Conservation (phyloP, 2,888 invertebrate species). For the Taenaris catops region DNA sequence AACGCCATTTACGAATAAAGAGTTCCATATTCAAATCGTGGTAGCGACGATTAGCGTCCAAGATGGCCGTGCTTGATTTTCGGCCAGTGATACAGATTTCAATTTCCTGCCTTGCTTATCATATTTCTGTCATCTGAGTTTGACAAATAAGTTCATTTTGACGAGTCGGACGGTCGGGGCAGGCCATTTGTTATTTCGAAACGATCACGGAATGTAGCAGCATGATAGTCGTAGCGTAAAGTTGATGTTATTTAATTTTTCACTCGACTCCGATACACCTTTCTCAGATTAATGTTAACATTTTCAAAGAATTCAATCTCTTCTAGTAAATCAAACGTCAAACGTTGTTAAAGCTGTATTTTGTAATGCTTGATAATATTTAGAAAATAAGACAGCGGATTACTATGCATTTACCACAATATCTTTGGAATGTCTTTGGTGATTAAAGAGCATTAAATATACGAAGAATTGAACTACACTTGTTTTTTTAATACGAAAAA, state of each 20-base stretch:
- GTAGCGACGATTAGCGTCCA: slow-evolving; percentile 65
- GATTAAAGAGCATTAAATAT: no score
- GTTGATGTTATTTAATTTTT: slow-evolving; percentile 6
- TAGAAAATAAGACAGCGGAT: no score
- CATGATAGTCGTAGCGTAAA: slow-evolving; percentile 8
- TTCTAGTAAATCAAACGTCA: no score
- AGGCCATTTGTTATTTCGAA: slow-evolving; percentile 18
- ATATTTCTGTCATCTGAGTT: slow-evolving; percentile 61
- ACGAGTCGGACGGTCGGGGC: slow-evolving; percentile 42
- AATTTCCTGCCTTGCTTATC: slow-evolving; percentile 75
- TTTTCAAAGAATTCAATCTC: no score
- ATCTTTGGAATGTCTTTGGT: no score
- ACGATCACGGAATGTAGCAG: slow-evolving; percentile 14
- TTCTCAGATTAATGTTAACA: no score
- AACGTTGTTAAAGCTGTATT: no score
- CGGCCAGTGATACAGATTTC: slow-evolving; percentile 73
- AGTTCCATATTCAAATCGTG: slow-evolving; percentile 71
- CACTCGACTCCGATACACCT: slow-evolving; percentile 1
- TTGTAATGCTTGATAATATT: no score
- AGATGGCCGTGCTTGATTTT: slow-evolving; percentile 66
- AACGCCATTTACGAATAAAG: slow-evolving; percentile 51
- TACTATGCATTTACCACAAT: no score
- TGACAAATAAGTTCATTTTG: slow-evolving; percentile 78
- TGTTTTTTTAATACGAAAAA: no score
- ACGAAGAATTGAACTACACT: no score